Evolutionary conservation across 1,140 invertebrate species (phyloP), one percentile per base, ranked within the genome.

Genomic region (Euglossa dilemma): DNA sequence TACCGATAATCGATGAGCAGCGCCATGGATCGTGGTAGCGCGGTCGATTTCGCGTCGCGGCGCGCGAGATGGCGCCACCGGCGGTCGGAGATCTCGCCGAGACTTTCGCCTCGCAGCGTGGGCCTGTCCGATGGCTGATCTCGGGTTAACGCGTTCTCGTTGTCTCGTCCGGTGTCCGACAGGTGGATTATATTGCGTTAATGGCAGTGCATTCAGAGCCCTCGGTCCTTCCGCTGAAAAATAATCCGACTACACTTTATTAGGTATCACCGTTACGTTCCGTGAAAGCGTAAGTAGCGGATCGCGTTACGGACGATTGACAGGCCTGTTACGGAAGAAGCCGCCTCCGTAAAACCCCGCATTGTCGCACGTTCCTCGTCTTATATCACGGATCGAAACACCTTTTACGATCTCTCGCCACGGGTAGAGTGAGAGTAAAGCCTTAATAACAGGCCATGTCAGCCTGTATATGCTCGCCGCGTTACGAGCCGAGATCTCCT

Each of bases 241-340:
- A 82, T 82, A 82, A 82, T 76, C 80, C 80, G 71, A 3, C 50
- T 52, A 59, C 80, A 67, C 67, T 76, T 82, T 76, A 82, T 82
- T 82, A 82, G 72, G 80, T 82, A 82, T 82, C 80, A 64, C 80
- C 54, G 63, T 82, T 82, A 82, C 80, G 72, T 67, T 67, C 52
- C 72, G 61, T 23, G 52, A 75, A 57, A 28, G 54, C 43, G 52
- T 76, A 57, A 82, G 80, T 82, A 73, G 72, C 20, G 73, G 72
- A 76, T 82, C 73, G 72, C 73, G 80, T 82, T 82, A 76, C 80
- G 63, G 2, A 76, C 80, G 80, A 82, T 82, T 82, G 72, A 54
- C 80, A 67, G 72, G 25, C 61, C 63, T 52, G 80, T 82, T 82
- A 81, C 52, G 25, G 20, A 20, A 28, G 52, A n/a, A 56, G 61